Conservation (phyloP, 2,888 invertebrate species). For the Ophioninae sp. region DNA sequence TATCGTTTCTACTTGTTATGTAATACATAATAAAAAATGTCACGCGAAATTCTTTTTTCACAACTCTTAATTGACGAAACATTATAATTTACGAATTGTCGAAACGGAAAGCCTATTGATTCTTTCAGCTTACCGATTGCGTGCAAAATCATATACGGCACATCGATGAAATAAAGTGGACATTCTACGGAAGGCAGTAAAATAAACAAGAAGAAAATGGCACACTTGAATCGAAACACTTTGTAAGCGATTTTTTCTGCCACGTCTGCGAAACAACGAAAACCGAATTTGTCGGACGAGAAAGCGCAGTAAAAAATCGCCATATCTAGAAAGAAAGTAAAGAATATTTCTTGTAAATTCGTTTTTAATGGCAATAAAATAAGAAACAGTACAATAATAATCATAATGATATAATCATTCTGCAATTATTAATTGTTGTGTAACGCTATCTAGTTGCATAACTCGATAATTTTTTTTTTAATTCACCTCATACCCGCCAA, state of each 20-base stretch:
- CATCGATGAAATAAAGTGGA: too few species aligned
- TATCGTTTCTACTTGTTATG: too few species aligned
- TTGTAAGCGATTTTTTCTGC: not conserved
- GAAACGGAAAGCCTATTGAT: not conserved
- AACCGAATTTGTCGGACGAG: not conserved
- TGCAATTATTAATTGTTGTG: slow-evolving; percentile 77
- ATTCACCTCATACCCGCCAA: slow-evolving; percentile 75
- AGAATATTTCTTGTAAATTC: slow-evolving; percentile 68
- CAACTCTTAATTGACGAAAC: not conserved
- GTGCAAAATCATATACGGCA: not conserved
- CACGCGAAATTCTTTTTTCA: too few species aligned
- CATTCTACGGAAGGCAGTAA: not conserved
- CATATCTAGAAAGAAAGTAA: slow-evolving; percentile 5
- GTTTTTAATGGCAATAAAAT: slow-evolving; percentile 80
- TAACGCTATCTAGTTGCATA: slow-evolving; percentile 76
- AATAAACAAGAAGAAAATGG: not conserved
- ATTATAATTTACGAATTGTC: not conserved
- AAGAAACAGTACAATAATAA: slow-evolving; percentile 80
- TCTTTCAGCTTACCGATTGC: not conserved
- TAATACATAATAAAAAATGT: too few species aligned
- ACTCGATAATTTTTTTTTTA: slow-evolving; percentile 63
- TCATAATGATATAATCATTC: slow-evolving; percentile 72
- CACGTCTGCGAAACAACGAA: not conserved
- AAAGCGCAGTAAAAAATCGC: not conserved
- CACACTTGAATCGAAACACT: not conserved